Evolutionary conservation across 1,140 invertebrate genomes (phyloP).

Genomic region (Heliothis subflexa): DNA sequence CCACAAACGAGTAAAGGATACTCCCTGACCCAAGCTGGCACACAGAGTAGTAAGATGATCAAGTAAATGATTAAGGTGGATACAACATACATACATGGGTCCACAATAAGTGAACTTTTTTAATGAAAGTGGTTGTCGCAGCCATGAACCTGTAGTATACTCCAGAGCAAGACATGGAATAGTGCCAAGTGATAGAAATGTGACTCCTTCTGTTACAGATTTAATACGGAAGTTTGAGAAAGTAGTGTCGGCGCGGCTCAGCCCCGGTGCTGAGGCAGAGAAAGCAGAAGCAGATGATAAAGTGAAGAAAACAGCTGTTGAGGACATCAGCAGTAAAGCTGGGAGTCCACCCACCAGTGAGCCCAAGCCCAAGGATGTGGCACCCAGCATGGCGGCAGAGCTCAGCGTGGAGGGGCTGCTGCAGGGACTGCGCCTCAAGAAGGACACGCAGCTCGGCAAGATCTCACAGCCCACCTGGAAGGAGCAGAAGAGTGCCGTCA

Average conservation of each 20-base stretch:
- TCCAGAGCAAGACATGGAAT: too few relatives aligned
- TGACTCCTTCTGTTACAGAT: slow-evolving; percentile 60
- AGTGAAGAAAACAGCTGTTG: slow-evolving; percentile 61
- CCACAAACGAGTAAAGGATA: too few relatives aligned
- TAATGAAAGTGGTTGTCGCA: too few relatives aligned
- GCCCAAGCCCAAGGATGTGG: slow-evolving; percentile 58
- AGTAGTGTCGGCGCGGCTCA: slow-evolving; percentile 44
- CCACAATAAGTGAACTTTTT: too few relatives aligned
- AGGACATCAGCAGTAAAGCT: slow-evolving; percentile 55
- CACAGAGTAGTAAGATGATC: too few relatives aligned
- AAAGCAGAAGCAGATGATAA: neutral
- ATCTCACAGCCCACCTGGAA: slow-evolving; percentile 80
- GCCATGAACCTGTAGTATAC: too few relatives aligned
- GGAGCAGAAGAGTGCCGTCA: slow-evolving; percentile 73
- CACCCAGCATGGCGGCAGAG: slow-evolving; percentile 64
- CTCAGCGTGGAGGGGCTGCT: slow-evolving; percentile 72
- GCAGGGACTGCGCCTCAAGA: slow-evolving; percentile 78
- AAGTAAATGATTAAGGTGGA: too few relatives aligned
- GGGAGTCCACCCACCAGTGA: slow-evolving; percentile 17
- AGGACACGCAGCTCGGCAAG: slow-evolving; percentile 78
- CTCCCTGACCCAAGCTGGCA: too few relatives aligned
- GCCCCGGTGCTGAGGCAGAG: neutral
- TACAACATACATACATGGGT: too few relatives aligned
- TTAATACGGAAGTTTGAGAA: slow-evolving; percentile 69
- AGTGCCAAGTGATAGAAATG: neutral